A percentile compares a stretch with the other conserved stretches of the same genome.
Conservation (phyloP, 2,113 vertebrate genomes). For the Sigmodon hispidus region DNA sequence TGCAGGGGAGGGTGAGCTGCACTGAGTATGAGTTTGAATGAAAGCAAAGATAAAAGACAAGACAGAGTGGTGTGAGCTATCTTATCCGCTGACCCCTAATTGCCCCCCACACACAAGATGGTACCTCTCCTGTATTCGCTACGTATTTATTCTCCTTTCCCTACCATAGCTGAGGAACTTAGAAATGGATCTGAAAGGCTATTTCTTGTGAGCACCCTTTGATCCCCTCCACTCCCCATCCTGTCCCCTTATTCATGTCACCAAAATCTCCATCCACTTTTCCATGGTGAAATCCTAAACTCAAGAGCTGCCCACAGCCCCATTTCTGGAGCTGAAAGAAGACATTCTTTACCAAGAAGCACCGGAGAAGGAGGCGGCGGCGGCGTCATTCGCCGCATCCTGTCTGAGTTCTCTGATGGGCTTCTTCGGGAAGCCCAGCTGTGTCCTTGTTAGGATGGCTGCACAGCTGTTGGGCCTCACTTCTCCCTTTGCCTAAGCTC, state of each 20-base stretch:
- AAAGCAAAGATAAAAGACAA: not conserved
- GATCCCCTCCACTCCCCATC: not conserved
- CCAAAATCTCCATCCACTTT: not conserved
- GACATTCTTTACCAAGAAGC: not conserved
- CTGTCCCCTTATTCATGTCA: not conserved
- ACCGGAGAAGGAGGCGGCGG: not conserved
- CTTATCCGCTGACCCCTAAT: not conserved
- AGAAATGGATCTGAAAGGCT: not conserved
- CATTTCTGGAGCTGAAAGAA: not conserved
- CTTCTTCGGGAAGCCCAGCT: not conserved
- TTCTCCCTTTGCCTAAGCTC: not conserved
- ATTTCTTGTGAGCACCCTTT: not conserved
- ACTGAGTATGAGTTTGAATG: not conserved
- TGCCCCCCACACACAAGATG: accelerated
- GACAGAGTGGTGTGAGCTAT: not conserved
- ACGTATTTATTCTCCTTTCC: too few species aligned
- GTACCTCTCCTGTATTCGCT: not conserved
- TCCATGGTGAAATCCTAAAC: not conserved
- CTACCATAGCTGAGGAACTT: not conserved
- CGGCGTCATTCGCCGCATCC: accelerated
- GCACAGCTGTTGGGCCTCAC: not conserved
- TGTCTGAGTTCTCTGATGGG: not conserved
- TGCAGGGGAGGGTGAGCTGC: not conserved
- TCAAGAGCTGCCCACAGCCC: not conserved
- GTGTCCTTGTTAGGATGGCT: not conserved